phyloP scores from a whole-genome alignment of 1,140 invertebrate genomes.

The Arion vulgaris region DNA sequence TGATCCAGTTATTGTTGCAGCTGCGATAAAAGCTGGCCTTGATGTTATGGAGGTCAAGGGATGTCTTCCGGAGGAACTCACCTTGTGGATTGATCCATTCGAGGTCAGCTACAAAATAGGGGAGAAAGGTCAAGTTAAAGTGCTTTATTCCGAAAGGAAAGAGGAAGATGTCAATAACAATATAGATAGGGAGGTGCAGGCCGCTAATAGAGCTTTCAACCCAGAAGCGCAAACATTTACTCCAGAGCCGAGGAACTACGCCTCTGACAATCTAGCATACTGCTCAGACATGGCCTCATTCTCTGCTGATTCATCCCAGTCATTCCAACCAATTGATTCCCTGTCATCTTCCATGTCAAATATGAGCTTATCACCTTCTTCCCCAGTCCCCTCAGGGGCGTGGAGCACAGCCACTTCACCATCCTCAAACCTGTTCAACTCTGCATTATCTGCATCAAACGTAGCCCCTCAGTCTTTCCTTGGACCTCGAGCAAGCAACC shows the following conservation, averaged over 20 bases:
- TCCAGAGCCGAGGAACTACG: conserved; percentile 50
- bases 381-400: conserved; percentile 53
- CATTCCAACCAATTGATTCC: conserved; percentile 92
- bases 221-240: conserved; percentile 94
- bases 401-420: conserved; percentile 64
- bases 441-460: conserved; percentile 40
- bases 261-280: conserved; percentile 7
- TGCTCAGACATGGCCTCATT: conserved; percentile 10
- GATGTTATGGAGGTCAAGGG: conserved; percentile 93
- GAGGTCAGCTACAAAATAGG: conserved; percentile 97
- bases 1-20: conserved; percentile 91
- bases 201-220: conserved; percentile 88
- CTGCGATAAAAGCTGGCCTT: conserved; percentile 91
- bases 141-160: conserved; percentile 80
- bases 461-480: conserved; percentile 27
- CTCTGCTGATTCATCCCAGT: conserved; percentile 80
- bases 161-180: conserved; percentile 75
- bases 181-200: conserved; percentile 79
- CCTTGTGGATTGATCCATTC: conserved; percentile 97
- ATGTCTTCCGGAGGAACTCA: conserved; percentile 92
- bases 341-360: conserved; percentile 72
- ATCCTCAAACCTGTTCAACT: conserved; percentile 58
- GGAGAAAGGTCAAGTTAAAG: conserved; percentile 93
- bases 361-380: conserved; percentile 64
- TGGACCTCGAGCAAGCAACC: conserved; percentile 50